A percentile compares a stretch with the other conserved stretches of the same genome.
phyloP scores from a whole-genome alignment of 2,113 vertebrate genomes.

The Trogon surrucura region DNA sequence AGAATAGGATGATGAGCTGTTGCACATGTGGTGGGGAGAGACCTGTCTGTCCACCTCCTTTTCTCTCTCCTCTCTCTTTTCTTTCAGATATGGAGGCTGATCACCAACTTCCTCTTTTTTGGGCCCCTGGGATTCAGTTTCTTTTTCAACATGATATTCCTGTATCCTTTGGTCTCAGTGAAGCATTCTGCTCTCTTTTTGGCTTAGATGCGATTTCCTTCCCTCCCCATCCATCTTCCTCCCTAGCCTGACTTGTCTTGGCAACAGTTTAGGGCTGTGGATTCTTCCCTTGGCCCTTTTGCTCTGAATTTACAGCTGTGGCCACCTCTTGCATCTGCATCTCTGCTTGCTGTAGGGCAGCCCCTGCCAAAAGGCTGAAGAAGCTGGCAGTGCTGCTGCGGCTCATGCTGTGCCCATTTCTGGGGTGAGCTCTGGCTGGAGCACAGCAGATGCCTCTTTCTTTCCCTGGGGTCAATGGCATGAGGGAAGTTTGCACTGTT shows the following conservation, averaged over 20 bases:
- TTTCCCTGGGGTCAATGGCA: not conserved
- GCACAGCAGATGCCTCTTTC: not conserved
- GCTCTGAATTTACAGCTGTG: not conserved
- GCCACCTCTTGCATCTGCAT: not conserved
- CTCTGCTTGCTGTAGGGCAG: not conserved
- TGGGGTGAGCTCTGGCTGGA: not conserved
- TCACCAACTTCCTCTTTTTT: conserved; percentile 91
- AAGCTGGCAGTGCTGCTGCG: not conserved
- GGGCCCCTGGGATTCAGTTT: conserved; percentile 88
- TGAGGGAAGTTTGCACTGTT: not conserved
- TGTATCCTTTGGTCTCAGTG: conserved; percentile 83
- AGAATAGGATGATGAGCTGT: not conserved
- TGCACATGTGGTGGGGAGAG: not conserved
- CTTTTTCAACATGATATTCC: conserved; percentile 89
- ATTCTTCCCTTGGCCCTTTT: not conserved
- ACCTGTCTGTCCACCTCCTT: not conserved
- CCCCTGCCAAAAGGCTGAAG: not conserved
- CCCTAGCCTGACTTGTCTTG: not conserved
- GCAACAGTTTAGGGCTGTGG: not conserved
- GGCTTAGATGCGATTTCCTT: not conserved
- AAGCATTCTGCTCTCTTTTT: not conserved
- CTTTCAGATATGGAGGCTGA: conserved; percentile 86
- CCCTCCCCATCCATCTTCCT: not conserved
- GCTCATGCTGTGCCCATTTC: not conserved
- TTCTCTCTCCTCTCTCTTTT: conserved; percentile 10